Evolutionary conservation across 1,140 invertebrate genomes (phyloP), one percentile per base, ranked within the genome.

Genomic region (Hestina assimilis): DNA sequence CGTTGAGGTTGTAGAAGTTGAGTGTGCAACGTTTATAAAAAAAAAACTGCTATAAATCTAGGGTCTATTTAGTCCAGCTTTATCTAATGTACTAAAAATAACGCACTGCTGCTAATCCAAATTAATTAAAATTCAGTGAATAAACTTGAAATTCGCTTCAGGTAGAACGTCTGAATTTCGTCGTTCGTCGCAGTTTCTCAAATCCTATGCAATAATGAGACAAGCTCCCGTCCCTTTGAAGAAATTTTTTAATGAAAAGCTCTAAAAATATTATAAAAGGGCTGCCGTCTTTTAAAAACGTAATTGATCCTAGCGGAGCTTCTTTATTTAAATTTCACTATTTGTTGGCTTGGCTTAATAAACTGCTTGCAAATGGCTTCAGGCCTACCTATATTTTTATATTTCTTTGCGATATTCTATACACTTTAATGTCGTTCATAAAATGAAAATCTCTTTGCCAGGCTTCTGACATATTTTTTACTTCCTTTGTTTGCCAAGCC

Each of bases 191-290:
- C 66, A 70, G 64, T 65, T 64, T 68, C 68, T 75, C 70, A 78
- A 80, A 82, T 79, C 63, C 70, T 69, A 70, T 76, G 66, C 75
- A 79, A 79, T 82, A 81, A 82, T 75, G 76, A 82, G 73, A 79
- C 73, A 70, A 74, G 64, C 67, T 63, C 63, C 56, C 61, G 57
- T 63, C 70, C 61, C 70, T 79, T 79, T 74, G 72, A 79, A 69
- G 68, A 62, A 75, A 72, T 63, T 70, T 79, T 78, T 81, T 78
- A 81, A 79, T 81, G 76, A 83, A 83, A 80, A 69, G 57, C 70
- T 72, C 64, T 73, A 68, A 71, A 53, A 79, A 74, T 75, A 69
- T 79, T 69, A 74, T 72, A 78, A 79, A 81, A 67, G 63, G 60
- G 54, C 51, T 63, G 59, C 59, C 71, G 77, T 75, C 75, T 79